Evolutionary conservation across 2,888 invertebrate genomes (phyloP).

Genomic region (Cyclophora albipunctata): DNA sequence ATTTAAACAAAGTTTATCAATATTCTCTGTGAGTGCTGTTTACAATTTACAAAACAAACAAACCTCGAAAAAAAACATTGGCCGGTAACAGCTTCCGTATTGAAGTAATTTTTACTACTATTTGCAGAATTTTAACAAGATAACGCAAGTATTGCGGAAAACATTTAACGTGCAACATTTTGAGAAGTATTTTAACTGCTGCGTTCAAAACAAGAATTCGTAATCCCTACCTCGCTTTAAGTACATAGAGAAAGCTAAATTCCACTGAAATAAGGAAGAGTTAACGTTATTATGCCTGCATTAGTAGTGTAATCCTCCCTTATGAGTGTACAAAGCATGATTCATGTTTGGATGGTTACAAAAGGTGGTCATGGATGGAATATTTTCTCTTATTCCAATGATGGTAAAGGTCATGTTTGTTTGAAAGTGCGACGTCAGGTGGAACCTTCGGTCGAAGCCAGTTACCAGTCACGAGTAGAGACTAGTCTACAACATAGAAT

Average conservation of each 20-base stretch:
- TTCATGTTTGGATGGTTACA: constrained; percentile 12
- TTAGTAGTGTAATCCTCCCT: constrained; percentile 10
- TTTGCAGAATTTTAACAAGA: too few relatives aligned
- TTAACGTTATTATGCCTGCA: neutral
- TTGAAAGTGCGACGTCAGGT: constrained; percentile 14
- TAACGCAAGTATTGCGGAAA: too few relatives aligned
- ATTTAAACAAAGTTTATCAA: too few relatives aligned
- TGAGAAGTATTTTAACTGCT: too few relatives aligned
- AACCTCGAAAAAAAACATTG: too few relatives aligned
- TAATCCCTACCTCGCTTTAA: too few relatives aligned
- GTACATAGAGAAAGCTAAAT: constrained; percentile 3
- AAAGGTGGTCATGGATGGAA: constrained; percentile 1
- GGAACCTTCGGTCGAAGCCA: constrained; percentile 17
- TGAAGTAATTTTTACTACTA: too few relatives aligned
- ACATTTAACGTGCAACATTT: too few relatives aligned
- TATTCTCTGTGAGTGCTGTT: too few relatives aligned
- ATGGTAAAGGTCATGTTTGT: constrained; percentile 14
- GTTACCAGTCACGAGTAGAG: constrained; percentile 27
- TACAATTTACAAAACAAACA: too few relatives aligned
- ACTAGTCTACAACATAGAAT: constrained; percentile 28
- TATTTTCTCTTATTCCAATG: constrained; percentile 1
- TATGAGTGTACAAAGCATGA: constrained; percentile 20
- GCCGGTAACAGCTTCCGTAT: too few relatives aligned
- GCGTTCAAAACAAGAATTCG: too few relatives aligned
- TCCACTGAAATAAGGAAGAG: constrained; percentile 2